Evolutionary conservation across 2,888 invertebrate species (phyloP).

Genomic region (Frankliniella intonsa): DNA sequence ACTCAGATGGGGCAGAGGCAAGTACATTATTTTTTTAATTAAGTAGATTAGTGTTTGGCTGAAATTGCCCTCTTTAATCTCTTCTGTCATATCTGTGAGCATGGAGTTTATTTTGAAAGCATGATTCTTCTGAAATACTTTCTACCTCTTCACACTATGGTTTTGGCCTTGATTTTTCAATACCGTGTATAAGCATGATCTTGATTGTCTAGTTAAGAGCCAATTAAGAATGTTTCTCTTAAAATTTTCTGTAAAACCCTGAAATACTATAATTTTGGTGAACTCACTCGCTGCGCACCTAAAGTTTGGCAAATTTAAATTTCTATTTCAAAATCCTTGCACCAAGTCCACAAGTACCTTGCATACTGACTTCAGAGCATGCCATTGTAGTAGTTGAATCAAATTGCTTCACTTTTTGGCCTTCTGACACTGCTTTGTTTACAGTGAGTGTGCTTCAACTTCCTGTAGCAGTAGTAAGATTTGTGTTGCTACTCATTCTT

Average conservation of each 20-base stretch:
- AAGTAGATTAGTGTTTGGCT: not conserved
- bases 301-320: not conserved
- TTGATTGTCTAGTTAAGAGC: no score
- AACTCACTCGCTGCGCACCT: no score
- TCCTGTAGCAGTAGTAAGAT: not conserved
- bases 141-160: not conserved
- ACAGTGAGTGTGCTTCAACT: not conserved
- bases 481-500: not conserved
- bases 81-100: not conserved
- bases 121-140: not conserved
- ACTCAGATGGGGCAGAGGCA: not conserved
- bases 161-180: no score
- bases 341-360: not conserved
- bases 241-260: not conserved
- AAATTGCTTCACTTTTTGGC: not conserved
- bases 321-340: not conserved
- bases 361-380: not conserved
- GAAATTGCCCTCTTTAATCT: not conserved
- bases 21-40: not conserved
- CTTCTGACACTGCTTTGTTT: not conserved
- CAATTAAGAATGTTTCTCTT: no score
- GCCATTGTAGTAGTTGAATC: not conserved
- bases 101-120: not conserved
- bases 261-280: not conserved
- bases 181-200: no score